Evolutionary conservation across 2,888 invertebrate genomes (phyloP).

Genomic region (Tyria jacobaeae): DNA sequence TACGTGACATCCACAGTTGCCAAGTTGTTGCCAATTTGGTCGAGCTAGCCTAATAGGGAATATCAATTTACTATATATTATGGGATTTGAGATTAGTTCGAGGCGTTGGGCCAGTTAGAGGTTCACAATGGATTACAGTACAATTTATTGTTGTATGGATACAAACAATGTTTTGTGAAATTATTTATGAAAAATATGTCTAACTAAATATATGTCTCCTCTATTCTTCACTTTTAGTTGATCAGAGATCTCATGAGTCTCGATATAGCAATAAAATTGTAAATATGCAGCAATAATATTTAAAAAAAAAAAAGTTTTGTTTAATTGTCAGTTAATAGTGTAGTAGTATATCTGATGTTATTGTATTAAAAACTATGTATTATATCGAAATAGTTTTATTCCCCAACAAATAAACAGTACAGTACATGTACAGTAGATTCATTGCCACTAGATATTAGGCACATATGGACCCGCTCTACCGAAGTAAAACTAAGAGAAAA

Average conservation of each 20-base stretch:
- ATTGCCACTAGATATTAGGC: too few species aligned
- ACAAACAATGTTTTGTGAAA: neutral
- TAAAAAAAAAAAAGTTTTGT: neutral
- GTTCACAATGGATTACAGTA: neutral
- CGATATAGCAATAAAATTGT: neutral
- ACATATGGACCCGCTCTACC: too few species aligned
- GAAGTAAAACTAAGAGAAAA: too few species aligned
- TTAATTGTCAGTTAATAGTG: neutral
- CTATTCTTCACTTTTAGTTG: neutral
- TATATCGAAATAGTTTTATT: neutral
- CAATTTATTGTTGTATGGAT: neutral
- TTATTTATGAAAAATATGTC: neutral
- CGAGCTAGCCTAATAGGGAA: too few species aligned
- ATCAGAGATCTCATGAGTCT: neutral
- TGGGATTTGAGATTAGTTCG: too few species aligned
- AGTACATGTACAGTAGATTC: too few species aligned
- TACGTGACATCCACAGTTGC: too few species aligned
- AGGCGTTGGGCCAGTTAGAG: too few species aligned
- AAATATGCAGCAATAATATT: neutral
- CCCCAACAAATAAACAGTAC: too few species aligned
- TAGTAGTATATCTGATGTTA: neutral
- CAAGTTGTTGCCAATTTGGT: too few species aligned
- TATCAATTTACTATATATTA: too few species aligned
- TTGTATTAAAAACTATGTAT: constrained; percentile 1
- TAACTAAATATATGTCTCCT: neutral